Evolutionary conservation across 2,797 vertebrate genomes (phyloP), one percentile per base, ranked within the genome.

Genomic region (Sardinella longiceps): DNA sequence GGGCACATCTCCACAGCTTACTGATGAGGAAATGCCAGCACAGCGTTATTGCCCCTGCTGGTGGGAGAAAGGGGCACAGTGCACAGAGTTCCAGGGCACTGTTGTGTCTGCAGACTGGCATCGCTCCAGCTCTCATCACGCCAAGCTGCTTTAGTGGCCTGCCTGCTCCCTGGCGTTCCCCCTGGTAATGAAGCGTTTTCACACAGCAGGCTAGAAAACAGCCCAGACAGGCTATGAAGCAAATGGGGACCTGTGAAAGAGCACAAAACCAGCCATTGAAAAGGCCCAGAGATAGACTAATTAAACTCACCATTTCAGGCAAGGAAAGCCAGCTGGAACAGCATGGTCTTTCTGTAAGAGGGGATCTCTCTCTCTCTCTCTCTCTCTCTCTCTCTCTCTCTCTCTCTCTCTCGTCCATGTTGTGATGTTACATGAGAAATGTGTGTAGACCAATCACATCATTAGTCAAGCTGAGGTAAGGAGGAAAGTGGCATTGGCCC

Each of bases 251-350:
- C 86, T 82, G 86, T 60, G 87, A 88, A 88, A 86, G 82, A 83
- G 90, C 83, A 90, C 93, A 93, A 93, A 91, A 91, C 93, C 91
- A 94, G 89, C 94, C 91, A 90, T 2, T 20, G 18, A 51, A 93
- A 94, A 91, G 92, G 91, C 85, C 89, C 89, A 90, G 90, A 88
- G 89, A n/a, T 94, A 93, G 11, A 51, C 50, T 95, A 95, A 96
- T 95, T 95, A 95, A 95, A 95, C 92, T 92, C 93, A 93, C 93
- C 91, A 89, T 18, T 87, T 91, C 92, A 94, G 94, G 51, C 53
- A 58, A n/a, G 23, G 5, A 58, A n/a, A 25, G 6, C 53, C 53
- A 25, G 9, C 20, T n/a, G 20, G 3, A 58, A 58, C 48, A 51
- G 20, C 18, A 20, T 60, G 56, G 23, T 60, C 56, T 60, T 23